phyloP scores from a whole-genome alignment of 2,888 invertebrate species.

The Drosophila anomalata region DNA sequence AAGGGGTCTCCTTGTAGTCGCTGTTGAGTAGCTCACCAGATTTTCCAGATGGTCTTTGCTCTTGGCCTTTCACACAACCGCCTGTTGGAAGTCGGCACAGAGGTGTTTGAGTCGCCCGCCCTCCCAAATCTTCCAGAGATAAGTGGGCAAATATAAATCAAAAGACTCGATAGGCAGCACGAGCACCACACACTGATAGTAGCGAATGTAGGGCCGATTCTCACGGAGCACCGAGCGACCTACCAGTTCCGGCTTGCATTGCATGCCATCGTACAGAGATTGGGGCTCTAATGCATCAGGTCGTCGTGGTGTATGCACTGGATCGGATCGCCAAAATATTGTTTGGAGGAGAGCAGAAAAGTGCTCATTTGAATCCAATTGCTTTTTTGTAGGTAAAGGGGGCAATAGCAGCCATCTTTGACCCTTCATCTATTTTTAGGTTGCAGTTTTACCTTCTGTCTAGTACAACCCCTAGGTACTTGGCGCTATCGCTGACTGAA shows the following conservation, averaged over 20 bases:
- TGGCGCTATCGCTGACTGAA: too few species aligned
- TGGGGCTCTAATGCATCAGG: constrained; percentile 78
- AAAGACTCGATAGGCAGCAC: constrained; percentile 80
- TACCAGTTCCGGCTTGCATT: constrained; percentile 15
- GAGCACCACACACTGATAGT: constrained; percentile 83
- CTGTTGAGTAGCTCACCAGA: constrained; percentile 73
- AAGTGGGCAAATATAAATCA: constrained; percentile 81
- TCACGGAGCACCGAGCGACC: constrained; percentile 5
- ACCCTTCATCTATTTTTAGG: too few species aligned
- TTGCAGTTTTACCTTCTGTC: too few species aligned
- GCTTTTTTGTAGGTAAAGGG: too few species aligned
- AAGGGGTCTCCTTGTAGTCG: constrained; percentile 80
- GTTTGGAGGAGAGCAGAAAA: constrained; percentile 90
- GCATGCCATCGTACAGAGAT: not conserved
- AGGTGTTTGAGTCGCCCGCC: constrained; percentile 84
- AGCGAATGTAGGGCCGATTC: constrained; percentile 78
- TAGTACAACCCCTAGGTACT: too few species aligned
- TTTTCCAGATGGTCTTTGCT: constrained; percentile 59
- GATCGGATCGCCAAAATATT: constrained; percentile 94
- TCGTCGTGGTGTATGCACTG: constrained; percentile 87
- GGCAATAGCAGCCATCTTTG: too few species aligned
- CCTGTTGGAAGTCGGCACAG: constrained; percentile 78
- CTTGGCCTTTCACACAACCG: constrained; percentile 64
- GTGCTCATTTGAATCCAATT: constrained; percentile 83
- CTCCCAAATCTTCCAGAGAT: constrained; percentile 83